Conservation (phyloP, 2,888 invertebrate genomes). For the Eupelmus urozonus region DNA sequence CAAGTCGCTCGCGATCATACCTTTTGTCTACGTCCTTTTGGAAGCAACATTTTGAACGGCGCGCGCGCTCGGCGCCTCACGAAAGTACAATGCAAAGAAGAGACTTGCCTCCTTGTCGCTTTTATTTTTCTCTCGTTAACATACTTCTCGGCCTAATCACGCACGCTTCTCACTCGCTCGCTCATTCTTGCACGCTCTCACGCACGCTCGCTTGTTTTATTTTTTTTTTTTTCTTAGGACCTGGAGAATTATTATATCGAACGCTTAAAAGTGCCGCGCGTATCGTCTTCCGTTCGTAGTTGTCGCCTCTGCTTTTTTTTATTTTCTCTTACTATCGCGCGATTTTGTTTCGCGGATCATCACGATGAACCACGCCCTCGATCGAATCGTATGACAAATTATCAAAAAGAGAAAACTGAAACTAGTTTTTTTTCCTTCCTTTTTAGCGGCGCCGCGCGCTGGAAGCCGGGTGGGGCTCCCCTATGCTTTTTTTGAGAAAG, state of each 20-base stretch:
- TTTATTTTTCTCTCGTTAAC: constrained; percentile 28
- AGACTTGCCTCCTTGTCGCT: constrained; percentile 36
- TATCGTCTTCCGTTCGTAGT: constrained; percentile 35
- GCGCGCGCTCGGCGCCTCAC: constrained; percentile 6
- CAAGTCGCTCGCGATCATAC: constrained; percentile 42
- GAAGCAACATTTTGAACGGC: constrained; percentile 55
- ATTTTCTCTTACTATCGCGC: constrained; percentile 8
- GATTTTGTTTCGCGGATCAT: neutral
- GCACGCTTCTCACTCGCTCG: constrained; percentile 27
- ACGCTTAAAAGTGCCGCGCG: constrained; percentile 62
- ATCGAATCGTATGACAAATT: constrained; percentile 33
- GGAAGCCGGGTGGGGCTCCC: neutral
- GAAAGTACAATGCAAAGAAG: constrained; percentile 45
- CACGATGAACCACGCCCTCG: constrained; percentile 25
- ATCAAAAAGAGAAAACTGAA: constrained; percentile 2
- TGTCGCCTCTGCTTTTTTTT: constrained; percentile 10
- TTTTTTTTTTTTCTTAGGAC: constrained; percentile 60
- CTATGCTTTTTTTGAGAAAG: neutral
- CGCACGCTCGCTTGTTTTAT: constrained; percentile 24
- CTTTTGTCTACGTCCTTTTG: constrained; percentile 26
- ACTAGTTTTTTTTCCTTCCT: neutral
- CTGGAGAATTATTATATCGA: constrained; percentile 63
- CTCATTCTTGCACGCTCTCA: constrained; percentile 9
- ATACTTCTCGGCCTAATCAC: constrained; percentile 29
- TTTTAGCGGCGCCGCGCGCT: neutral